Conservation (phyloP, 2,113 vertebrate genomes). For the Mirounga angustirostris region DNA sequence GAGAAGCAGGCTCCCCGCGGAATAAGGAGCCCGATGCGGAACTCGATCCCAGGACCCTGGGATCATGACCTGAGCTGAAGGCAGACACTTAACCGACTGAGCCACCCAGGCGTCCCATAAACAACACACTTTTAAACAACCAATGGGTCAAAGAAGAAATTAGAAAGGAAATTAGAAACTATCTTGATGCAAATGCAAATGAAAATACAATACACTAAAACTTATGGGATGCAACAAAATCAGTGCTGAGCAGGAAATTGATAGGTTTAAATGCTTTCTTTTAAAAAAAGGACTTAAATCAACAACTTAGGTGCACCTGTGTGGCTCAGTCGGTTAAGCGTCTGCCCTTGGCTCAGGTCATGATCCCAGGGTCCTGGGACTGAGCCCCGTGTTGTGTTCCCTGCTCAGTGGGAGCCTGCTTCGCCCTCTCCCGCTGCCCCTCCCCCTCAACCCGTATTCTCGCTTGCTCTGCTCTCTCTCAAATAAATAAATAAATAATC, state of each 20-base stretch:
- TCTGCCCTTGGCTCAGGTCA: neutral
- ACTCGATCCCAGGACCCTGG: no score
- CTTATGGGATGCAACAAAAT: neutral
- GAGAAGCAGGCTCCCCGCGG: no score
- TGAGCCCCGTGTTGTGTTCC: neutral
- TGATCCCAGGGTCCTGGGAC: neutral
- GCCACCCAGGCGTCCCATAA: neutral
- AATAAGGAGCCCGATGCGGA: no score
- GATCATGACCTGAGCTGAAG: no score
- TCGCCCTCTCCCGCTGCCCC: neutral
- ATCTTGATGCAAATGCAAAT: neutral
- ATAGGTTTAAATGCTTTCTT: neutral
- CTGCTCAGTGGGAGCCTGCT: neutral
- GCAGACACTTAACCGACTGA: no score
- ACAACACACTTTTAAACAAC: neutral
- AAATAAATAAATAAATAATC: neutral
- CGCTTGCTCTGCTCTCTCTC: neutral
- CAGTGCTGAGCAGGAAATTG: neutral
- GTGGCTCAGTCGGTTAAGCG: neutral
- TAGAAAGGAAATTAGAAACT: neutral
- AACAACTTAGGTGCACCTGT: neutral
- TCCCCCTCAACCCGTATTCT: no score
- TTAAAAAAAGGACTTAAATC: neutral
- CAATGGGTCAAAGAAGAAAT: neutral
- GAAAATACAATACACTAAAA: neutral